Evolutionary conservation across 1,140 invertebrate species (phyloP), one percentile per base, ranked within the genome.

Genomic region (Atopsyche davidsoni): DNA sequence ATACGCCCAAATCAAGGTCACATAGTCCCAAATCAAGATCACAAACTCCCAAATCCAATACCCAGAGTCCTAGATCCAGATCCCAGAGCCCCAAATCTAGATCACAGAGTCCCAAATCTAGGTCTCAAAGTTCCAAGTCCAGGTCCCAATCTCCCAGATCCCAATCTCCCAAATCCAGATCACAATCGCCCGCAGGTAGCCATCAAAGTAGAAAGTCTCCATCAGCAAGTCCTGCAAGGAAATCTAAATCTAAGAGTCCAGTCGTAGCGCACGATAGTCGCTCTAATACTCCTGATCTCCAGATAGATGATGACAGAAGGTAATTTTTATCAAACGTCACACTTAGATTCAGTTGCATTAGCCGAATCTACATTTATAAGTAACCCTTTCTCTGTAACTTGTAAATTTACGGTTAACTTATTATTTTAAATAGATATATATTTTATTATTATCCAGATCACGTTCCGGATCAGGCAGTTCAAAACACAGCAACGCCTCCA

Each of bases 211-310:
- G 46, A 18, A 63, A 54, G 22, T 55, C 57, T 14, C 36, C 43
- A 35, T 57, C 57, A 4, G 43, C n/a, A 2, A 59, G 57, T 53
- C 48, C 53, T 35, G 46, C 51, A 3, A 42, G 44, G 3, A 47
- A 54, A 40, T 49, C 52, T 11, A 41, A 25, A 17, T 61, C 62
- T 18, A 38, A 39, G 17, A 53, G 48, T 36, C 55, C 58, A 31
- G 38, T 17, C 23, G 22, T 42, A 60, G 63, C 64, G 7, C 63
- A 66, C 45, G 64, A 75, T 24, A 78, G 73, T 50, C 65, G 75
- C 41, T 78, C 77, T 2, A 77, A 77, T 46, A 76, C 77, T 23
- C 76, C 74, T 14, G 75, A 75, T 58, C 70, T 75, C n/a, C 70
- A 77, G 68, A 77, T 76, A 52, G 75, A 77, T 65, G 75, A 71